A percentile compares a stretch with the other conserved stretches of the same genome.
These are phyloP conservation scores for Heterodera schachtii DNA, from an alignment of 1,140 invertebrate genomes.

Conservation along the genomic window DNA sequence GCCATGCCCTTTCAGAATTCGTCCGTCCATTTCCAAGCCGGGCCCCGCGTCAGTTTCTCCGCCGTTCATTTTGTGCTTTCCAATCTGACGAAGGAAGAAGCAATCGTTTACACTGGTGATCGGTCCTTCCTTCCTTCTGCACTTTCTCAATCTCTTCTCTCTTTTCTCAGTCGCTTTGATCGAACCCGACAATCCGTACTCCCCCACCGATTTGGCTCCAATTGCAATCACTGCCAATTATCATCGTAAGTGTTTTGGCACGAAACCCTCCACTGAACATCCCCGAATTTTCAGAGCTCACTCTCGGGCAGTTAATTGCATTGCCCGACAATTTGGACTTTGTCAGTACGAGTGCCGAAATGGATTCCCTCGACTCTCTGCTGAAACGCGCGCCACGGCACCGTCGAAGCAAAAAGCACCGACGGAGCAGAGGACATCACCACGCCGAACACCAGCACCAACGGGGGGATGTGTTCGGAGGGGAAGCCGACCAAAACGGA, in stretches of 20 bases:
- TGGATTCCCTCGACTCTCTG: constrained; percentile 2
- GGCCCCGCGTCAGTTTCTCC: constrained; percentile 38
- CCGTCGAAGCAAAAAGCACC: background rate
- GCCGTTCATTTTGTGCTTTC: constrained; percentile 48
- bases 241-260: constrained; percentile 21
- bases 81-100: constrained; percentile 33
- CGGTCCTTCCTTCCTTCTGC: background rate
- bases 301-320: constrained; percentile 45
- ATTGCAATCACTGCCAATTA: constrained; percentile 43
- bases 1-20: constrained; percentile 31
- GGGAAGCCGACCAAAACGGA: background rate
- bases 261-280: too few relatives aligned
- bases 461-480: too few relatives aligned
- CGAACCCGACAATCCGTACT: constrained; percentile 31
- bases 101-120: constrained; percentile 19
- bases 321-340: constrained; percentile 36
- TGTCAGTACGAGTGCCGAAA: background rate
- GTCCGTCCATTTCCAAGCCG: constrained; percentile 10
- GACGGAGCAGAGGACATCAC: background rate
- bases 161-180: constrained; percentile 21
- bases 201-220: constrained; percentile 35
- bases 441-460: background rate
- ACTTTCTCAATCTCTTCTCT: background rate
- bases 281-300: constrained; percentile 1
- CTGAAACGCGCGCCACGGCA: background rate